These are phyloP conservation scores for Cynaeus angustus DNA, from an alignment of 2,888 invertebrate genomes.

Conservation along the genomic window DNA sequence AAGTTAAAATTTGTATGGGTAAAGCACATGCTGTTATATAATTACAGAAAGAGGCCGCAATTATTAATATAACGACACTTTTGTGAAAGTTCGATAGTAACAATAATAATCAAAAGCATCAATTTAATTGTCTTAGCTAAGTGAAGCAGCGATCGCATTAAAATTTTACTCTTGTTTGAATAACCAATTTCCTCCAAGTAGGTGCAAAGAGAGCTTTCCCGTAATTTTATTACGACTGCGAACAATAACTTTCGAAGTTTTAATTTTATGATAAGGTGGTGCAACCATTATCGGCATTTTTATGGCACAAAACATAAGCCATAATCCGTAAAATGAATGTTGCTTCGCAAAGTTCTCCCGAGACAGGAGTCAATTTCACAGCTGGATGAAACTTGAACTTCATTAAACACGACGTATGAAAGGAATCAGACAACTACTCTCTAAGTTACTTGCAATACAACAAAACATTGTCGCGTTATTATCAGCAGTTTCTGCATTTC, in stretches of 20 bases:
- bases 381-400: slow-evolving; percentile 62
- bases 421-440: slow-evolving; percentile 45
- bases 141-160: slow-evolving; percentile 3
- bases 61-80: slow-evolving; percentile 12
- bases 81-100: slow-evolving; percentile 9
- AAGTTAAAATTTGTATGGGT: slow-evolving; percentile 39
- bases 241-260: slow-evolving; percentile 28
- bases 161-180: slow-evolving; percentile 1
- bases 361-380: slow-evolving; percentile 64
- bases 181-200: background rate
- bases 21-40: slow-evolving; percentile 40
- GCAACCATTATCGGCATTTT: slow-evolving; percentile 35
- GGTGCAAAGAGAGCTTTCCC: background rate
- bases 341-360: slow-evolving; percentile 45
- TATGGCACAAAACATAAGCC: slow-evolving; percentile 46
- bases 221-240: slow-evolving; percentile 12
- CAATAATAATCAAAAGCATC: slow-evolving; percentile 12
- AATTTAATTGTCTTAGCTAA: slow-evolving; percentile 14
- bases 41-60: slow-evolving; percentile 8
- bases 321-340: slow-evolving; percentile 54
- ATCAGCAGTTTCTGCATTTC: slow-evolving; percentile 30
- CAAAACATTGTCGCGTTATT: slow-evolving; percentile 22
- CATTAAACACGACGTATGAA: slow-evolving; percentile 61
- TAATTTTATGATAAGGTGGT: slow-evolving; percentile 41
- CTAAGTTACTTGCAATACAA: slow-evolving; percentile 33